phyloP scores from a whole-genome alignment of 2,797 vertebrate genomes.

The Onychomys torridus region DNA sequence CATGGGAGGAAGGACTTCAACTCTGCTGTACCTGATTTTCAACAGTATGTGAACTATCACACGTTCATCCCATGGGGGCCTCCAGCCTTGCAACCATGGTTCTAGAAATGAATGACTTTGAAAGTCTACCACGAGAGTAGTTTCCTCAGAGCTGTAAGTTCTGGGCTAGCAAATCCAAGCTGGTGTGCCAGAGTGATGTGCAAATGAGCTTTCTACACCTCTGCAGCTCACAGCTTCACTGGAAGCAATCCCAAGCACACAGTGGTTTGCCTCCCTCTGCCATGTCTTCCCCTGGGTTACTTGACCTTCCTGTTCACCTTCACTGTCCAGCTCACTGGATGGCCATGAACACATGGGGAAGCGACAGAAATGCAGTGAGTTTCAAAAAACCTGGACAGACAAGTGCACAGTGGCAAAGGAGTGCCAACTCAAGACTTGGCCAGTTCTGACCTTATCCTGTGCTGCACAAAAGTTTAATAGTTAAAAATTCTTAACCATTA shows the following conservation, averaged over 20 bases:
- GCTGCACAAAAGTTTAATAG: background rate
- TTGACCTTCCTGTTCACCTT: background rate
- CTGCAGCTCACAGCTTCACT: accelerated
- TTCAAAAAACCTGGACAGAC: background rate
- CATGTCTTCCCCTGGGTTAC: accelerated
- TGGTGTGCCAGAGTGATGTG: background rate
- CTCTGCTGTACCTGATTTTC: background rate
- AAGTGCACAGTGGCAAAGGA: background rate
- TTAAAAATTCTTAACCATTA: background rate
- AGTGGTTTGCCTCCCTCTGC: background rate
- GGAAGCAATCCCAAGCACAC: background rate
- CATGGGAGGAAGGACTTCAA: background rate
- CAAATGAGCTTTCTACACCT: background rate
- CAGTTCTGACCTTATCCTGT: background rate
- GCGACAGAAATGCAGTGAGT: background rate
- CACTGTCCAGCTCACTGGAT: background rate
- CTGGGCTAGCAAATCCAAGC: background rate
- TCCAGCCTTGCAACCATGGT: background rate
- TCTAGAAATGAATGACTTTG: background rate
- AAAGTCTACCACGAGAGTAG: background rate
- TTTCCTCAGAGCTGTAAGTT: background rate
- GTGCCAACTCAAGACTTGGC: background rate
- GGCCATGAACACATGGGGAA: background rate
- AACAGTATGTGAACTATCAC: background rate
- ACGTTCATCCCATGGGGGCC: background rate